phyloP scores from a whole-genome alignment of 2,888 invertebrate species.

The Strigamia maritima region DNA sequence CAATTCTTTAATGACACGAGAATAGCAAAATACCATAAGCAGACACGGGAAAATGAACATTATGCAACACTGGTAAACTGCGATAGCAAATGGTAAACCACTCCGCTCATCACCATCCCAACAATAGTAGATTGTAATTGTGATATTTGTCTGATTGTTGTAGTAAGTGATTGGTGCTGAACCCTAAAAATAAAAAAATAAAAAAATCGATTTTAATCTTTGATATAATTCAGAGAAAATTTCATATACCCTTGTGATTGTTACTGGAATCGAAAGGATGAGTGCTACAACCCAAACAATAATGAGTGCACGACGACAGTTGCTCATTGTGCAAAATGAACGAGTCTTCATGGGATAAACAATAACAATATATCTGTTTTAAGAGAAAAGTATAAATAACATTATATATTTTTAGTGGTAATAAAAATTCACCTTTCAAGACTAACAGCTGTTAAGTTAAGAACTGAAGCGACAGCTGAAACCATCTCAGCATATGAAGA shows the following conservation, averaged over 20 bases:
- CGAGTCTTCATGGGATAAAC: constrained; percentile 9
- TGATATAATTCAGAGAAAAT: too few species aligned
- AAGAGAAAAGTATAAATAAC: too few species aligned
- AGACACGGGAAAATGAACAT: constrained; percentile 52
- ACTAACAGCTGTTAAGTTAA: constrained; percentile 57
- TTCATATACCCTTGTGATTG: constrained; percentile 15
- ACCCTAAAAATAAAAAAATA: constrained; percentile 41
- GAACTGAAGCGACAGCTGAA: constrained; percentile 55
- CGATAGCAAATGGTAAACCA: constrained; percentile 46
- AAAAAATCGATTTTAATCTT: too few species aligned
- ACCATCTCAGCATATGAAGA: constrained; percentile 55
- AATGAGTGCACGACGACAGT: constrained; percentile 1
- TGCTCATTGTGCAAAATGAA: not conserved
- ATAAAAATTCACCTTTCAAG: constrained; percentile 54
- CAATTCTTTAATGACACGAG: constrained; percentile 53
- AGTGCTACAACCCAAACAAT: constrained; percentile 11
- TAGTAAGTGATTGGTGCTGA: constrained; percentile 46
- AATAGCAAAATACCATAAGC: constrained; percentile 53
- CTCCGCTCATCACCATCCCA: constrained; percentile 42
- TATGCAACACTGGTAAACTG: constrained; percentile 52
- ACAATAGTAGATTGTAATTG: constrained; percentile 46
- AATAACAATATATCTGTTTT: not conserved
- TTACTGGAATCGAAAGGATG: constrained; percentile 8
- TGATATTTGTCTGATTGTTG: constrained; percentile 45
- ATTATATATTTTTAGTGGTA: too few species aligned